Base-by-base conservation (phyloP, 1,140 invertebrate species). In the Danaus plexippus region DNA sequence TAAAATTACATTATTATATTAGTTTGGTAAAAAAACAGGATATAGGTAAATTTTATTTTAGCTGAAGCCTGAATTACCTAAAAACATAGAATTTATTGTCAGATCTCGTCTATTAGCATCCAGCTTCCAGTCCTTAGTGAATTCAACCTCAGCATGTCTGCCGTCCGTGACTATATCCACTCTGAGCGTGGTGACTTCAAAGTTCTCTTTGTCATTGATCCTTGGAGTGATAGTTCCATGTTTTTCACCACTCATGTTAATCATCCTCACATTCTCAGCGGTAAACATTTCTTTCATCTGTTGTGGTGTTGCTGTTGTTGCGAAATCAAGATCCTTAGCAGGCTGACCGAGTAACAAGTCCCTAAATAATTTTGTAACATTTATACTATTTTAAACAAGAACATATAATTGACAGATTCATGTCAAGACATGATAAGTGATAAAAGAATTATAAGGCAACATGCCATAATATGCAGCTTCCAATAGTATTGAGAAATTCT, bases 1-100 rank as follows among this genome's bases (percentile, higher is more conserved):
- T 2, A 4, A 2, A 32, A 4, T 32, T 32, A 32, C 22, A 32
- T 32, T 32, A 32, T 2, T 32, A 32, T 32, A 32, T 32, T 32
- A 32, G 22, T 32, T 32, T 4, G 22, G 22, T 32, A 32, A 32
- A 8, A 32, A 32, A 32, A 32, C 2, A 32, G 22, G 22, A 32
- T 8, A 32, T 32, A 32, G 7, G 22, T 32, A 18, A 52, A 44
- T 2, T 52, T 9, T 11, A 44, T 18, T 18, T 11, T 11, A 50
- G 18, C 60, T 49, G 50, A n/a, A n/a, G n/a, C n/a, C n/a, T n/a
- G n/a, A 59, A n/a, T 52, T 79, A 93, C 94, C 97, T 55, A 99
- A 88, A 88, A 98, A 99, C 95, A 99, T 97, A 1, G 98, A 98
- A 90, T 99, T 99, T 43, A 99, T 95, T 0, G 98, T 99, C 1